A percentile compares a stretch with the other conserved stretches of the same genome.
phyloP scores from a whole-genome alignment of 1,140 invertebrate species.

The Drosophila orena region DNA sequence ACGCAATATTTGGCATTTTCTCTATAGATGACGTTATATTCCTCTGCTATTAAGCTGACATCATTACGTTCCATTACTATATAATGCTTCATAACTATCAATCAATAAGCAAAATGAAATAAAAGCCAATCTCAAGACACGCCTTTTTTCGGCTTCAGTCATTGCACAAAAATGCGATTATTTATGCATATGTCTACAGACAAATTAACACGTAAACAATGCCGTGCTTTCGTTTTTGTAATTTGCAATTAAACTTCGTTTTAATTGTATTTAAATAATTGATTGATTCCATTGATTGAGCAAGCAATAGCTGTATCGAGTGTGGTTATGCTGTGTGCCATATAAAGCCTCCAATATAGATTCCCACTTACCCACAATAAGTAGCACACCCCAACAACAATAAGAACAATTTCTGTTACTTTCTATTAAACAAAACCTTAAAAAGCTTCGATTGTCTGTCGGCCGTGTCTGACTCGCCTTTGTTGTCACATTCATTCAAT shows the following conservation, averaged over 20 bases:
- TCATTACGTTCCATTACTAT: conserved; percentile 28
- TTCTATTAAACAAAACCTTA: conserved; percentile 73
- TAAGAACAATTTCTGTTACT: conserved; percentile 79
- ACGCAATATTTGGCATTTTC: neutral
- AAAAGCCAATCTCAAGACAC: conserved; percentile 41
- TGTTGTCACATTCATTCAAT: conserved; percentile 81
- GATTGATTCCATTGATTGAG: conserved; percentile 59
- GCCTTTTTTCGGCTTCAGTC: conserved; percentile 40
- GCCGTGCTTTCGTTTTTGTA: conserved; percentile 76
- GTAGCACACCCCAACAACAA: conserved; percentile 65
- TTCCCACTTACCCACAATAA: conserved; percentile 49
- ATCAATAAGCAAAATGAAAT: conserved; percentile 35
- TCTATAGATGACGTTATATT: conserved; percentile 8
- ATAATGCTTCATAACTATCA: conserved; percentile 16
- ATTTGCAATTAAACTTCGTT: conserved; percentile 53
- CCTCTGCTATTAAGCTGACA: conserved; percentile 49
- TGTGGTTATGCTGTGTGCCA: conserved; percentile 31
- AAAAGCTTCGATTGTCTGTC: conserved; percentile 47
- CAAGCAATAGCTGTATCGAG: conserved; percentile 1
- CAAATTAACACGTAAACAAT: conserved; percentile 42
- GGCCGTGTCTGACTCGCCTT: conserved; percentile 64
- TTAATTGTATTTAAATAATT: conserved; percentile 66
- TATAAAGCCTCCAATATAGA: conserved; percentile 20
- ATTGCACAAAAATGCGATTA: conserved; percentile 71
- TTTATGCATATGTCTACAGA: conserved; percentile 22